Conservation (phyloP, 1,140 invertebrate genomes). For the Ladona fulva region DNA sequence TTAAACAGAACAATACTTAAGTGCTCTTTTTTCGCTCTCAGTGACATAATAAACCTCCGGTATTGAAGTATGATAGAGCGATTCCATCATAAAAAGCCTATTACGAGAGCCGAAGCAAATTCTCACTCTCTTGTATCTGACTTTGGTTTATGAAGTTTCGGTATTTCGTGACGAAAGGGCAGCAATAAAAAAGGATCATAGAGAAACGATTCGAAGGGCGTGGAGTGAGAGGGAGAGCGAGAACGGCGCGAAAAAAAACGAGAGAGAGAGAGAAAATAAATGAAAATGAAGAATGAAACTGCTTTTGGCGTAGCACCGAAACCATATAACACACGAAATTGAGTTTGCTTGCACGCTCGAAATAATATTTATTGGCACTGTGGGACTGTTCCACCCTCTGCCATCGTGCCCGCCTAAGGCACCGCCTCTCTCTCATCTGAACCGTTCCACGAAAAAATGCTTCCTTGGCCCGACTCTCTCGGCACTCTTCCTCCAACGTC, state of each 20-base stretch:
- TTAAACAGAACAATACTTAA: too few relatives aligned
- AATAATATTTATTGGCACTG: conserved; percentile 7
- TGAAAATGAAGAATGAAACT: neutral
- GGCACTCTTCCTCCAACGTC: neutral
- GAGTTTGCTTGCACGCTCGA: neutral
- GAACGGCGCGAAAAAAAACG: neutral
- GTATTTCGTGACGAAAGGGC: too few relatives aligned
- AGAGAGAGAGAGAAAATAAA: neutral
- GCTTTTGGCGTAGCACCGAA: neutral
- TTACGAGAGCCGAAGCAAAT: too few relatives aligned
- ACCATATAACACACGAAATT: conserved; percentile 7
- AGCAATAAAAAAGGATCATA: too few relatives aligned
- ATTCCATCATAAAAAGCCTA: too few relatives aligned
- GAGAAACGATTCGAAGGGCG: neutral
- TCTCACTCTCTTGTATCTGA: too few relatives aligned
- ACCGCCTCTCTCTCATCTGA: neutral
- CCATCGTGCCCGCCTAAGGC: neutral
- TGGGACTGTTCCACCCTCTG: neutral
- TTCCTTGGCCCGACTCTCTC: neutral
- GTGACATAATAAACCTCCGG: too few relatives aligned
- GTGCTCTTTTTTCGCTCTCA: too few relatives aligned
- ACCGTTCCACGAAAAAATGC: neutral
- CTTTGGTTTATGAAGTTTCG: too few relatives aligned
- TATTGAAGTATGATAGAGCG: too few relatives aligned
- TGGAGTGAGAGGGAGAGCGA: neutral